phyloP scores from a whole-genome alignment of 2,113 vertebrate species.

The Tenebrosternarchus preto region DNA sequence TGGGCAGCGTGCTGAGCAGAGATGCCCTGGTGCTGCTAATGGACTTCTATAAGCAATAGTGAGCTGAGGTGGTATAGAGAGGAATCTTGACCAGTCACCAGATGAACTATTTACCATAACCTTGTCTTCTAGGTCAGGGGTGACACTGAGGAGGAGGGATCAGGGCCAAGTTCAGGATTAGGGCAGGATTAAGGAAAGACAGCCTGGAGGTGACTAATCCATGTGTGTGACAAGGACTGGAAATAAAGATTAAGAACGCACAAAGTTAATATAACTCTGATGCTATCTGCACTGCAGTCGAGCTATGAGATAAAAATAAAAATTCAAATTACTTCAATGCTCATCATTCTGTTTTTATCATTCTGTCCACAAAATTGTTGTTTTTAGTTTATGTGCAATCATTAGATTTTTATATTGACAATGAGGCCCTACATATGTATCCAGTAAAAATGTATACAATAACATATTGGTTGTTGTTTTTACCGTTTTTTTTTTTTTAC shows the following conservation, averaged over 20 bases:
- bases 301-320: constrained; percentile 6
- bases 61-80: background rate
- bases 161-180: no score
- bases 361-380: background rate
- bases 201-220: background rate
- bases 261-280: constrained; percentile 25
- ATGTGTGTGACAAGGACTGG: constrained; percentile 30
- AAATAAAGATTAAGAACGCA: constrained; percentile 38
- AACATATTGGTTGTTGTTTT: background rate
- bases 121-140: background rate
- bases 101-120: background rate
- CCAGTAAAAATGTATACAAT: constrained; percentile 6
- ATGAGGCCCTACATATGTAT: no score
- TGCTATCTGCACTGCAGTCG: constrained; percentile 37
- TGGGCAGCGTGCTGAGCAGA: background rate
- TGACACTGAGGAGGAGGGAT: constrained; percentile 19
- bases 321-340: no score
- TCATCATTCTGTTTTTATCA: constrained; percentile 1
- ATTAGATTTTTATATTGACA: no score
- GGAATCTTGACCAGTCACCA: constrained; percentile 26
- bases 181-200: background rate
- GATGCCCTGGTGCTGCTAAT: constrained; percentile 10
- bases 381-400: no score
- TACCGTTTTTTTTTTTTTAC: no score
- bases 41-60: background rate